Evolutionary conservation across 2,888 invertebrate genomes (phyloP).

Genomic region (Agonopterix alstromeriana): DNA sequence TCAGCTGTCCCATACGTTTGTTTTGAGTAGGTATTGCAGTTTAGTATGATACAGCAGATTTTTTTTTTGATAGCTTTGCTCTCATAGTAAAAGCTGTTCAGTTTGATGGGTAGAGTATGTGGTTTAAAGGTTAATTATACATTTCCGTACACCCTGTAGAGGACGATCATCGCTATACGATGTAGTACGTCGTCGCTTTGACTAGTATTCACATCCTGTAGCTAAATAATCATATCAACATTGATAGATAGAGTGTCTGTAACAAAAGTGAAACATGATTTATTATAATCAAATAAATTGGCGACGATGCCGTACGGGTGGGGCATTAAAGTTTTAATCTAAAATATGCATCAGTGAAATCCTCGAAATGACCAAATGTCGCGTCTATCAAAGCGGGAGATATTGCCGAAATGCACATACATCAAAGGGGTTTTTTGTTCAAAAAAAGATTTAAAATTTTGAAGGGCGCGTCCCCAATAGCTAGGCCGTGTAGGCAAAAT

Average conservation of each 20-base stretch:
- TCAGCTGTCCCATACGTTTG: too few relatives aligned
- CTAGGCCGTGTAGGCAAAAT: constrained; percentile 36
- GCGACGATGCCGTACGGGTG: constrained; percentile 20
- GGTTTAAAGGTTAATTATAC: too few relatives aligned
- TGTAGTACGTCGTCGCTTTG: not conserved
- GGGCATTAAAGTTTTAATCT: constrained; percentile 64
- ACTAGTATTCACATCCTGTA: constrained; percentile 15
- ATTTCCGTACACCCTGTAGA: too few relatives aligned
- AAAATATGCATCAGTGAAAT: constrained; percentile 67
- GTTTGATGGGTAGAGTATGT: too few relatives aligned
- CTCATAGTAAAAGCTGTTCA: too few relatives aligned
- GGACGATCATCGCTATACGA: too few relatives aligned
- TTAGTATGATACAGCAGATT: too few relatives aligned
- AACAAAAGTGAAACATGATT: constrained; percentile 39
- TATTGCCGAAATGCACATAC: constrained; percentile 72
- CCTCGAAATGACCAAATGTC: constrained; percentile 69
- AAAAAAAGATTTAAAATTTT: constrained; percentile 65
- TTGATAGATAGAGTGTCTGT: constrained; percentile 33
- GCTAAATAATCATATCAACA: constrained; percentile 29
- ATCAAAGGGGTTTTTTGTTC: constrained; percentile 71
- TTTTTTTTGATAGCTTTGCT: too few relatives aligned
- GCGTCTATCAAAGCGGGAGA: constrained; percentile 59
- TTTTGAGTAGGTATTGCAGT: too few relatives aligned
- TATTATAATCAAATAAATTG: constrained; percentile 36
- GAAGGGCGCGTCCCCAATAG: constrained; percentile 68